These are phyloP conservation scores for Andrena flavipes DNA, from an alignment of 2,888 invertebrate genomes.

Conservation along the genomic window DNA sequence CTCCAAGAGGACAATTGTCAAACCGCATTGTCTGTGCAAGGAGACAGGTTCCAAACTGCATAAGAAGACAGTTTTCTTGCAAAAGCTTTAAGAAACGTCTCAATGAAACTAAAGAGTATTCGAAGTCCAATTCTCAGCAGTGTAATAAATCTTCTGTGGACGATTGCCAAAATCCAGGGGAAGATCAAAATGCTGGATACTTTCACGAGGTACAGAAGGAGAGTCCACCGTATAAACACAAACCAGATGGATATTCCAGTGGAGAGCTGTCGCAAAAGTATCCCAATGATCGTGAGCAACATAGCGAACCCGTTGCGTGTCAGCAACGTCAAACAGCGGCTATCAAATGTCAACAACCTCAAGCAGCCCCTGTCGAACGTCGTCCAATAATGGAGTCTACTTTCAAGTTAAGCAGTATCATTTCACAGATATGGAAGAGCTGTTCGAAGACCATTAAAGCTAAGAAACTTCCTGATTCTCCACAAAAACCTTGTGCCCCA, in stretches of 20 bases:
- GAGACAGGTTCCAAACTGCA: not conserved
- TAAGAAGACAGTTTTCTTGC: not conserved
- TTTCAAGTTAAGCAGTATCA: too few relatives aligned
- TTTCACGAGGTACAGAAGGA: slow-evolving; percentile 13
- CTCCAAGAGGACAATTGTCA: not conserved
- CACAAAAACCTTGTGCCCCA: not conserved
- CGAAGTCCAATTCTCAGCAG: not conserved
- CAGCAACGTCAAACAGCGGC: too few relatives aligned
- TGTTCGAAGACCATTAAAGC: too few relatives aligned
- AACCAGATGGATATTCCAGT: slow-evolving; percentile 24
- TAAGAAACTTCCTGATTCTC: not conserved
- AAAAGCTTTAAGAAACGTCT: not conserved
- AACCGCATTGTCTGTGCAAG: not conserved
- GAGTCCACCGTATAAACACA: slow-evolving; percentile 12
- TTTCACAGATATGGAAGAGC: too few relatives aligned
- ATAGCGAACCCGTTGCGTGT: too few relatives aligned
- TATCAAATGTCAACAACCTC: too few relatives aligned
- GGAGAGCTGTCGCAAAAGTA: not conserved
- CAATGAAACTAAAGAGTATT: not conserved
- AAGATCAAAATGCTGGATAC: not conserved
- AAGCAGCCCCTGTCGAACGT: too few relatives aligned
- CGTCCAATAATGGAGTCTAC: too few relatives aligned
- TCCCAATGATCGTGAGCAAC: too few relatives aligned
- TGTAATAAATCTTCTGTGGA: too few relatives aligned
- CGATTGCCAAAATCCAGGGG: not conserved